Conservation (phyloP, 2,888 invertebrate species). For the Lasioglossum villosulum region DNA sequence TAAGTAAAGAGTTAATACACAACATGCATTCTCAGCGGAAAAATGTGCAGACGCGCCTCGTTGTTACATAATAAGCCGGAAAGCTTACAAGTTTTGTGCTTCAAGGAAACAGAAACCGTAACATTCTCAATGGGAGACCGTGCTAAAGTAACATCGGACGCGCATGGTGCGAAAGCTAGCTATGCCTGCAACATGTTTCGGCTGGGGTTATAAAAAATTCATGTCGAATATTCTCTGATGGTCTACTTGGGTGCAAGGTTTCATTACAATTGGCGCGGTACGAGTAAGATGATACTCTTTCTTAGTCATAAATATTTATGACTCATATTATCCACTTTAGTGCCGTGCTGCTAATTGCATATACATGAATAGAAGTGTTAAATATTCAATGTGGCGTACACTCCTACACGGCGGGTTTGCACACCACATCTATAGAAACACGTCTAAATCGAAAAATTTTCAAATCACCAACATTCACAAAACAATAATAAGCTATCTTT, state of each 20-base stretch:
- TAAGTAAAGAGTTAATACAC: no score
- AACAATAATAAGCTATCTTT: background rate
- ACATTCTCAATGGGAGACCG: background rate
- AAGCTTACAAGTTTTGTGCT: background rate
- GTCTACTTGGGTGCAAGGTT: background rate
- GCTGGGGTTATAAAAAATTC: background rate
- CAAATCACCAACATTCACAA: background rate
- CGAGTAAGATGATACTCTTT: background rate
- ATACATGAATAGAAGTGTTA: slow-evolving; percentile 8
- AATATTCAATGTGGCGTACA: background rate
- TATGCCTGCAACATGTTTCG: background rate
- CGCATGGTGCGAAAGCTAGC: background rate
- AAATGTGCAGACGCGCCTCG: background rate
- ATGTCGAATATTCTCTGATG: background rate
- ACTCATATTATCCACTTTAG: background rate
- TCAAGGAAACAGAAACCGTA: background rate
- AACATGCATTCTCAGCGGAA: background rate
- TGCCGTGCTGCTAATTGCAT: background rate
- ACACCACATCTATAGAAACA: background rate
- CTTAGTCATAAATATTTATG: slow-evolving; percentile 1
- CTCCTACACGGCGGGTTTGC: background rate
- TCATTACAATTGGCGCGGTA: slow-evolving; percentile 11
- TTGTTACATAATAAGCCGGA: background rate
- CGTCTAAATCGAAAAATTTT: background rate
- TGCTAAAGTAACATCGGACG: background rate